Evolutionary conservation across 2,113 vertebrate species (phyloP), one percentile per base, ranked within the genome.

Genomic region (Chascanopsetta lugubris): DNA sequence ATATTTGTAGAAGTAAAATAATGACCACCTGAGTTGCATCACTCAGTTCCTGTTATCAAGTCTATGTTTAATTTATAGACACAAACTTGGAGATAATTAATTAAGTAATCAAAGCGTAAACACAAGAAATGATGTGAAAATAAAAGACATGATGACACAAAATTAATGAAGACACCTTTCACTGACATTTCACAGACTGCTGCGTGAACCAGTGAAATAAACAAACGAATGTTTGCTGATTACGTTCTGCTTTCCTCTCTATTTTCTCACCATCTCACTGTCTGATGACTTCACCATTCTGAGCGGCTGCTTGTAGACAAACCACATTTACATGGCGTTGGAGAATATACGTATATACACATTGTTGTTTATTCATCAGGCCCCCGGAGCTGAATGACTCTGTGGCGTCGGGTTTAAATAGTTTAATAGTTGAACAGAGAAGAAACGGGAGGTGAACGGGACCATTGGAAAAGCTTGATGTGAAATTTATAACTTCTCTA

Each of bases 301-400:
- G n/a, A 38, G 24, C 15, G 9, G 36, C 17, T 53, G 5, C 29
- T 69, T 34, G 8, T 22, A n/a, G 15, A 50, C 27, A 50, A 4
- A 46, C 15, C 20, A 2, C 9, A 43, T 61, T 56, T 55, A 6
- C 42, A 32, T 57, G 50, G n/a, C 21, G 24, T 66, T 66, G 47
- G 21, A 55, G 15, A 8, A 2, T 17, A 34, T 12, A 24, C 49
- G 29, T n/a, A n/a, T n/a, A n/a, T n/a, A n/a, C n/a, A n/a, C n/a
- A n/a, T n/a, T n/a, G n/a, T 27, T 51, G 49, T 51, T 61, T 49
- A 61, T 12, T 50, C 24, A 38, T 61, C 56, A 49, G 5, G 29
- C 26, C 32, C 26, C 26, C 21, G 38, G 29, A 50, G 48, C 18
- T 69, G 24, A 54, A 2, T 26, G 69, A 54, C 48, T 18, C 11